Percentiles rank a stretch among this genome's conserved stretches.
Conservation (phyloP, 2,888 invertebrate genomes). For the Drosophila rubida region DNA sequence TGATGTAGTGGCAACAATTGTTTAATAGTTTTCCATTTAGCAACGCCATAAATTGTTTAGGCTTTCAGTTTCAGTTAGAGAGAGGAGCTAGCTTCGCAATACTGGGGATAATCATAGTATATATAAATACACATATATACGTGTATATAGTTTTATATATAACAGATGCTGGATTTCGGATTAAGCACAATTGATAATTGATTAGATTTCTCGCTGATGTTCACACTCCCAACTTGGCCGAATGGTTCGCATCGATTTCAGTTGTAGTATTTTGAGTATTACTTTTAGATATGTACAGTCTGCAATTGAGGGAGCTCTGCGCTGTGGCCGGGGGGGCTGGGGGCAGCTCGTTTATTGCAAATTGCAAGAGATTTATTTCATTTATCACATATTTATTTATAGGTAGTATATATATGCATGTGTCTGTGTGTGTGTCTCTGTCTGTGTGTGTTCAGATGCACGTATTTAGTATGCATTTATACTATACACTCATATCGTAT, state of each 20-base stretch:
- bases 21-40: slow-evolving; percentile 45
- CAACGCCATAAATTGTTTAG: slow-evolving; percentile 38
- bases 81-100: slow-evolving; percentile 5
- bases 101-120: slow-evolving; percentile 11
- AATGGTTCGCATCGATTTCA: slow-evolving; percentile 8
- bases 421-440: slow-evolving; percentile 44
- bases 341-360: slow-evolving; percentile 45
- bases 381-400: slow-evolving; percentile 64
- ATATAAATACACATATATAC: slow-evolving; percentile 7
- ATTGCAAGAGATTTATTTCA: slow-evolving; percentile 47
- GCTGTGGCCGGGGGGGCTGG: background rate
- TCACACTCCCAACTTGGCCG: background rate
- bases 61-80: slow-evolving; percentile 1
- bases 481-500: slow-evolving; percentile 37
- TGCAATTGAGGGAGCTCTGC: slow-evolving; percentile 41
- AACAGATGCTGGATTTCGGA: slow-evolving; percentile 26
- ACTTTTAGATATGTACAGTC: slow-evolving; percentile 67
- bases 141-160: slow-evolving; percentile 9
- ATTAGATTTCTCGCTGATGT: slow-evolving; percentile 10
- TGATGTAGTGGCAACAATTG: slow-evolving; percentile 54
- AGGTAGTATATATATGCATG: slow-evolving; percentile 42
- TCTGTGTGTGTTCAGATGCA: slow-evolving; percentile 32
- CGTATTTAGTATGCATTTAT: background rate
- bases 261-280: slow-evolving; percentile 6
- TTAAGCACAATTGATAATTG: slow-evolving; percentile 45